phyloP scores from a whole-genome alignment of 1,140 invertebrate genomes.

The Atta colombica region DNA sequence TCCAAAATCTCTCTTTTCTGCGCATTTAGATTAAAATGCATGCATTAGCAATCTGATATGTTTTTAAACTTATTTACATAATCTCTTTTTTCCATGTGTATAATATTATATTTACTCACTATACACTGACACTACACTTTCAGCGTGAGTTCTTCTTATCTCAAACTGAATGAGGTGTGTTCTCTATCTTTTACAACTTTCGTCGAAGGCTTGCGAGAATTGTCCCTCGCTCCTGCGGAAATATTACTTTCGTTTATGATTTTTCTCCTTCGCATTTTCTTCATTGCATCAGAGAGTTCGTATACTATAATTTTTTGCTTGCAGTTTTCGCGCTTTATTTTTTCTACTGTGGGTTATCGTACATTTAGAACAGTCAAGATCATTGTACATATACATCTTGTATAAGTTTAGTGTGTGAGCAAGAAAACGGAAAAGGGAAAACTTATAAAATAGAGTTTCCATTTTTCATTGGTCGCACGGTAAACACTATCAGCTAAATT shows the following conservation, averaged over 20 bases:
- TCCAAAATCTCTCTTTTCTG: constrained; percentile 37
- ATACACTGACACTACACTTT: constrained; percentile 81
- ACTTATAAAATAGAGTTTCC: not conserved
- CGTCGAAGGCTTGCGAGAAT: constrained; percentile 83
- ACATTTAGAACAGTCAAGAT: constrained; percentile 22
- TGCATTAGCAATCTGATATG: constrained; percentile 70
- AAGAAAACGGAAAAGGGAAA: constrained; percentile 3
- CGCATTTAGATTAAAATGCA: constrained; percentile 72
- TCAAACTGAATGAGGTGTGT: constrained; percentile 79
- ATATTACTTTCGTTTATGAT: constrained; percentile 63
- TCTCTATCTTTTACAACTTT: constrained; percentile 80
- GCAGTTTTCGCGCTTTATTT: constrained; percentile 47
- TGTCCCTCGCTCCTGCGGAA: constrained; percentile 74
- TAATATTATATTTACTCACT: constrained; percentile 70
- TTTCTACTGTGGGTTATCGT: not conserved
- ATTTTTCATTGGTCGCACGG: constrained; percentile 42
- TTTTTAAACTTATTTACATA: constrained; percentile 59
- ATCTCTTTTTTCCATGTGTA: constrained; percentile 45
- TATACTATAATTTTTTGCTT: constrained; percentile 45
- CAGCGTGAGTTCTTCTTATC: constrained; percentile 83
- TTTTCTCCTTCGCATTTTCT: constrained; percentile 27
- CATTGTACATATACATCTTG: not conserved
- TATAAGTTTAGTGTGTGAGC: constrained; percentile 27
- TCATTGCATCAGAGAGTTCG: constrained; percentile 18
- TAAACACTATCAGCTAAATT: constrained; percentile 29